Percentiles rank a stretch among this genome's conserved stretches.
These are phyloP conservation scores for Corythornis cristatus DNA, from an alignment of 2,113 vertebrate genomes.

Conservation along the genomic window DNA sequence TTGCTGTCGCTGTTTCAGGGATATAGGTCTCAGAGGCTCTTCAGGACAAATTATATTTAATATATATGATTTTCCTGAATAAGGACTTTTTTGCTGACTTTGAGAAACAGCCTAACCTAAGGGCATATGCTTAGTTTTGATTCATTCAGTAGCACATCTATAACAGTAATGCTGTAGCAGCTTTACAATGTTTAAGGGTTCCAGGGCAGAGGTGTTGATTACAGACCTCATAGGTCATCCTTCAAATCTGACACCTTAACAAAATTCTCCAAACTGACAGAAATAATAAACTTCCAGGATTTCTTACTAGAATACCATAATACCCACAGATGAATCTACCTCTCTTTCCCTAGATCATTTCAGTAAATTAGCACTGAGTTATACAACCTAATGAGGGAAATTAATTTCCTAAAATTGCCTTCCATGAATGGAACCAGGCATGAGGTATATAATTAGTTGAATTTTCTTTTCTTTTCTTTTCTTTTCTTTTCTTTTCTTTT, in stretches of 20 bases:
- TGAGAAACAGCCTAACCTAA: not conserved
- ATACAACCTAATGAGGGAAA: constrained; percentile 33
- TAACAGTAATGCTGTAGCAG: not conserved
- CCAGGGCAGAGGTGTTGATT: not conserved
- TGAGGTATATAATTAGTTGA: not conserved
- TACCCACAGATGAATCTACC: not conserved
- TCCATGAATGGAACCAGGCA: not conserved
- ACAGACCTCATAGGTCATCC: not conserved
- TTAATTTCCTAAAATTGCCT: constrained; percentile 51
- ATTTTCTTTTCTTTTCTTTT: too few relatives aligned
- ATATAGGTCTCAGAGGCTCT: not conserved
- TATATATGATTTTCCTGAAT: not conserved
- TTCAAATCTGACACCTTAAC: not conserved
- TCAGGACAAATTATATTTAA: not conserved
- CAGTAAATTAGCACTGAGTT: constrained; percentile 29
- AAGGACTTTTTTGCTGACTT: not conserved
- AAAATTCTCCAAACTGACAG: not conserved
- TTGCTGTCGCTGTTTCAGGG: not conserved
- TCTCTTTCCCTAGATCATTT: constrained; percentile 1
- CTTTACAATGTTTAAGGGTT: not conserved
- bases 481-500: too few relatives aligned
- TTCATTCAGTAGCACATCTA: not conserved
- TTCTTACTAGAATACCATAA: not conserved
- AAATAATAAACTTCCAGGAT: not conserved
- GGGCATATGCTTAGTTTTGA: not conserved